phyloP scores from a whole-genome alignment of 2,888 invertebrate genomes.

The Clostera curtula region DNA sequence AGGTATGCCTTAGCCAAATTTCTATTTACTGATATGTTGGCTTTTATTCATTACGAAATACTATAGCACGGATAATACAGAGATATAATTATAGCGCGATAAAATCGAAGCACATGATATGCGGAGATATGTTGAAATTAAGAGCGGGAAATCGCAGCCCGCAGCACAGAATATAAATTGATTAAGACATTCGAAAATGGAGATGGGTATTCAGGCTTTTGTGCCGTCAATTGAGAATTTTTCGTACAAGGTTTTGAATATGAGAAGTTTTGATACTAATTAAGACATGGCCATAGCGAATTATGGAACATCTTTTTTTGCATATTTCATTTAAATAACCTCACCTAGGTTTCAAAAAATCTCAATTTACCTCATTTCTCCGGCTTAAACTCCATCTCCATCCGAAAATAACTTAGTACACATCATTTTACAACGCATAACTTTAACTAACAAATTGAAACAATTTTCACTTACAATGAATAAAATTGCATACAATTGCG shows the following conservation, averaged over 20 bases:
- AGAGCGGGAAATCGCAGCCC: constrained; percentile 8
- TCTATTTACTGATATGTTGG: constrained; percentile 65
- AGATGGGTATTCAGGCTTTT: too few species aligned
- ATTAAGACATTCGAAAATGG: constrained; percentile 27
- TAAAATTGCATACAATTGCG: constrained; percentile 72
- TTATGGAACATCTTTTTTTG: too few species aligned
- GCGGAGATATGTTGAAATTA: constrained; percentile 56
- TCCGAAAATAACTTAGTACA: constrained; percentile 63
- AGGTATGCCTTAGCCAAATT: constrained; percentile 51
- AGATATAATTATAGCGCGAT: constrained; percentile 54
- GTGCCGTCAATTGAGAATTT: too few species aligned
- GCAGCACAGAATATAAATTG: constrained; percentile 17
- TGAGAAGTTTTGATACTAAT: too few species aligned
- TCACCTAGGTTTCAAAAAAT: too few species aligned
- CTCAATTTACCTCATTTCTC: too few species aligned
- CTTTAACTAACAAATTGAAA: constrained; percentile 74
- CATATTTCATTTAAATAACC: too few species aligned
- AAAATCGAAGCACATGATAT: constrained; percentile 57
- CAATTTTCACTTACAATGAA: constrained; percentile 72
- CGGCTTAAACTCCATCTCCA: too few species aligned
- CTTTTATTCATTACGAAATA: constrained; percentile 45
- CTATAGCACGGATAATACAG: constrained; percentile 47
- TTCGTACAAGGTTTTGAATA: too few species aligned
- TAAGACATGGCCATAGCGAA: too few species aligned
- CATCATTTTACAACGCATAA: constrained; percentile 64